Conservation (phyloP, 2,888 invertebrate genomes). For the Agrotis exclamationis region DNA sequence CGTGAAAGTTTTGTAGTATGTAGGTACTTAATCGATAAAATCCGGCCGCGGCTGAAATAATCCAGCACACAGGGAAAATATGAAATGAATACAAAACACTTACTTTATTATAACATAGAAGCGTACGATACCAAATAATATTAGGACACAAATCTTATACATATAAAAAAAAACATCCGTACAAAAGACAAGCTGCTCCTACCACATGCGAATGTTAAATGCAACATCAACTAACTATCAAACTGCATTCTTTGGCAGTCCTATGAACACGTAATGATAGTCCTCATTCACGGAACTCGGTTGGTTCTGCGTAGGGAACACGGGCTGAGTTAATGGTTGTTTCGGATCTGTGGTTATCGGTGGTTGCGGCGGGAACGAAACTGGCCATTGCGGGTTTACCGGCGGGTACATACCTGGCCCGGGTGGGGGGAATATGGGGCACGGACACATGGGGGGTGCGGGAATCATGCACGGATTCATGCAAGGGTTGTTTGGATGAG, state of each 20-base stretch:
- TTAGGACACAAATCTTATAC: conserved; percentile 3
- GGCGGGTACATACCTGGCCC: not conserved
- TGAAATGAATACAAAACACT: conserved; percentile 28
- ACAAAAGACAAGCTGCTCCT: not conserved
- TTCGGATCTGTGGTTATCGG: not conserved
- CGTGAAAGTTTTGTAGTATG: not conserved
- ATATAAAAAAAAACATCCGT: conserved; percentile 3
- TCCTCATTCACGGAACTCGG: conserved; percentile 39
- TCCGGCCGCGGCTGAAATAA: not conserved
- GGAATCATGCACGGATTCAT: conserved; percentile 31
- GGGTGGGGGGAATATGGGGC: not conserved
- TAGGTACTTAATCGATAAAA: conserved; percentile 12
- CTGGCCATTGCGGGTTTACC: not conserved
- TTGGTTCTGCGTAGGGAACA: too few species aligned
- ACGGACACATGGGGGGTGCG: conserved; percentile 30
- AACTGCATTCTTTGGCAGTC: conserved; percentile 73
- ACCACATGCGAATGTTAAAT: not conserved
- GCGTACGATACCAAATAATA: conserved; percentile 5
- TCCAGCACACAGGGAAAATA: not conserved
- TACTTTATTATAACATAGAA: conserved; percentile 36
- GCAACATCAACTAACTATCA: conserved; percentile 2
- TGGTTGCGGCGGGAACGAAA: not conserved
- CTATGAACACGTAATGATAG: conserved; percentile 75
- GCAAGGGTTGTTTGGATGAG: conserved; percentile 29
- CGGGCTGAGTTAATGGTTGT: not conserved